phyloP scores from a whole-genome alignment of 2,888 invertebrate genomes.

The Tenthredo amoena region DNA sequence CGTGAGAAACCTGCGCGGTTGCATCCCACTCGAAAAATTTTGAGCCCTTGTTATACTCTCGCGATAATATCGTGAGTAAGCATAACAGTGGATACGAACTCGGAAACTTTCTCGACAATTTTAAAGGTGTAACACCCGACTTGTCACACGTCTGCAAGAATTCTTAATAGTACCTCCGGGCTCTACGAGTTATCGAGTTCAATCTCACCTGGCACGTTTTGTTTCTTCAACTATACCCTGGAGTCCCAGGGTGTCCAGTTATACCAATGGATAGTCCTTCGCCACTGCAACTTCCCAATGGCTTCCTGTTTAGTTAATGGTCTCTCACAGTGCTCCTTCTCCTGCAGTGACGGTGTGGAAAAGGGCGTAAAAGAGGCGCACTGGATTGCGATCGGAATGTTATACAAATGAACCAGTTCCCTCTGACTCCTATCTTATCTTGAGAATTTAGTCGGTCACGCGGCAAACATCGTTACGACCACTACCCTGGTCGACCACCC shows the following conservation, averaged over 20 bases:
- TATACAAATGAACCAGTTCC: constrained; percentile 57
- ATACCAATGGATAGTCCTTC: not conserved
- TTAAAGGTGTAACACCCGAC: not conserved
- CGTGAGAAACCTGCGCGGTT: constrained; percentile 15
- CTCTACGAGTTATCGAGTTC: constrained; percentile 11
- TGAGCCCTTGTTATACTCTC: not conserved
- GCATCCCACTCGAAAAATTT: constrained; percentile 37
- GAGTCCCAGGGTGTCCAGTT: not conserved
- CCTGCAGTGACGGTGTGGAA: constrained; percentile 24
- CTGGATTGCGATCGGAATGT: constrained; percentile 49
- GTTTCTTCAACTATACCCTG: not conserved
- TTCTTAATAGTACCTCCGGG: not conserved
- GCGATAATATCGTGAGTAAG: constrained; percentile 33
- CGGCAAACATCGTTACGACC: constrained; percentile 56
- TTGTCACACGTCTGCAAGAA: not conserved
- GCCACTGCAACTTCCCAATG: constrained; percentile 21
- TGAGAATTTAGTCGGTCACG: constrained; percentile 60
- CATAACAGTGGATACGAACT: constrained; percentile 11
- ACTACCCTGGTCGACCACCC: constrained; percentile 34
- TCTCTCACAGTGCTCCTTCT: not conserved
- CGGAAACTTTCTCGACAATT: not conserved
- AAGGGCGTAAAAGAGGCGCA: constrained; percentile 32
- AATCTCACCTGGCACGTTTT: not conserved
- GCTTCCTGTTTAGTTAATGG: constrained; percentile 44
- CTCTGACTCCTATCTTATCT: constrained; percentile 64